Percentiles rank a stretch among this genome's conserved stretches.
Evolutionary conservation across 2,113 vertebrate genomes (phyloP).

Genomic region (Chloroceryle aenea): DNA sequence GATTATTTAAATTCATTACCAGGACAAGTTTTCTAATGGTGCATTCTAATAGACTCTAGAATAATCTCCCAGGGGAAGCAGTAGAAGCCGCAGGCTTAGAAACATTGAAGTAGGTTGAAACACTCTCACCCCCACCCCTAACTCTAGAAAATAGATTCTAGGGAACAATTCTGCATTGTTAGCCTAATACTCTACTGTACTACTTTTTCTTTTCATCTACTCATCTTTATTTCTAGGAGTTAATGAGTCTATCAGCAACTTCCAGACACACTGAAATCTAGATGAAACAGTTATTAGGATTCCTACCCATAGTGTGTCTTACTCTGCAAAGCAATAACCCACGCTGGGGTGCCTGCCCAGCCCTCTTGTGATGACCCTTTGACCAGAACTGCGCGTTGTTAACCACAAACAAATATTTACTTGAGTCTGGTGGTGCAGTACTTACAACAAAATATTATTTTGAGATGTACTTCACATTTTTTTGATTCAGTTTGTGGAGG

Average conservation of each 20-base stretch:
- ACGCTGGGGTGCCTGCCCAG: neutral
- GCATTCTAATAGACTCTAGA: neutral
- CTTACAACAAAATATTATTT: neutral
- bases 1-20: slow-evolving; percentile 17
- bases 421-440: neutral
- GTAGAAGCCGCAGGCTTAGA: slow-evolving; percentile 20
- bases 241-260: neutral
- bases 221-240: slow-evolving; percentile 5
- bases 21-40: slow-evolving; percentile 20
- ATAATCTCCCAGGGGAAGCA: neutral
- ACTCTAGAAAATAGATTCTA: neutral
- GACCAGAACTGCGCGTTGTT: neutral
- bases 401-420: neutral
- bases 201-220: neutral
- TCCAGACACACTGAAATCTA: neutral
- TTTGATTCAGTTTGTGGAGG: neutral
- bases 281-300: neutral
- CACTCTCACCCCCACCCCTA: neutral
- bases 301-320: neutral
- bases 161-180: neutral
- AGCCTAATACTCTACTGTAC: neutral
- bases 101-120: slow-evolving; percentile 19
- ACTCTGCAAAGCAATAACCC: neutral
- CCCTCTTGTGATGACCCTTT: neutral
- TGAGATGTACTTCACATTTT: neutral